Base-by-base conservation (phyloP, 1,140 invertebrate genomes). In the Copidosoma floridanum region DNA sequence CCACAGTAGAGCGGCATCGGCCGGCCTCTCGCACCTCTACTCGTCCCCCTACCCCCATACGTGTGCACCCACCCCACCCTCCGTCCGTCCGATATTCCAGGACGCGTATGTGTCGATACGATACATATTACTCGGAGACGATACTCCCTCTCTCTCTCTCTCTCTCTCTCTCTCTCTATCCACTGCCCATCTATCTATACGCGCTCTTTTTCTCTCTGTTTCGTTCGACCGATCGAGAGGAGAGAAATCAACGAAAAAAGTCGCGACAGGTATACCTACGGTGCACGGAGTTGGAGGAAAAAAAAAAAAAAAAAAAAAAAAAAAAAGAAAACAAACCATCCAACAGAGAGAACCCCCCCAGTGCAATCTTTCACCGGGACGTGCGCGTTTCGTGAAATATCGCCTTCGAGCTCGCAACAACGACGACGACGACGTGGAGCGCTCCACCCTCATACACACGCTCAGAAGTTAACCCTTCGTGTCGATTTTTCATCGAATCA, bases 401-500 rank as follows among this genome's bases (percentile, higher is more conserved):
- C 44, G n/a, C 51, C 58, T 32, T 48, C 35, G 23, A 16, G 26
- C 44, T 5, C 18, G 11, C 21, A 4, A 20, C 21, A 27, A n/a
- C 6, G 21, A 7, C 37, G 16, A 27, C 37, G n/a, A n/a, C n/a
- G n/a, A n/a, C n/a, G n/a, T n/a, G n/a, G n/a, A n/a, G n/a, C n/a
- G n/a, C n/a, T n/a, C n/a, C n/a, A n/a, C n/a, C n/a, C n/a, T n/a
- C n/a, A n/a, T n/a, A n/a, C 32, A 27, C 52, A 43, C 38, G n/a
- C 47, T 40, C 48, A 37, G 43, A 53, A 60, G 51, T 48, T 47
- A 60, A 54, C 32, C 58, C 57, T 2, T 8, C 27, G 27, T 20
- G 40, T 12, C 50, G 57, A 60, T 60, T 53, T 46, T 60, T 60
- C 57, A 53, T 53, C 41, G 50, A 53, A 53, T 60, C 51, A 54